Evolutionary conservation across 2,888 invertebrate species (phyloP).

Genomic region (Lasioglossum morio): DNA sequence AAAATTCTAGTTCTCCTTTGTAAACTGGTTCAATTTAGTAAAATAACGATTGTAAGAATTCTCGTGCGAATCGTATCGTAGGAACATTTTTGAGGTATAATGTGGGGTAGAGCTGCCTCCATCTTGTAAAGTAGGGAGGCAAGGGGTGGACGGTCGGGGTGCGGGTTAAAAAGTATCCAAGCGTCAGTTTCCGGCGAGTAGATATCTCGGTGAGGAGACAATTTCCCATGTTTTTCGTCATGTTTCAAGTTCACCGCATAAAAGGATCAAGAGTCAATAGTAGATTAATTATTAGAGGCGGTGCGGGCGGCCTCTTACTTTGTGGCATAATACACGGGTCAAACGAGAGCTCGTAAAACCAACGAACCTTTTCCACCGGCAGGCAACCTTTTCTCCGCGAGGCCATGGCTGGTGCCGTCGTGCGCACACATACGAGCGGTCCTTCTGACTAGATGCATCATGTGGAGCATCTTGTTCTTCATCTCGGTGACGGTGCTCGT

Average conservation of each 20-base stretch:
- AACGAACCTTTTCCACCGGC: constrained; percentile 54
- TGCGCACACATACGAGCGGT: constrained; percentile 31
- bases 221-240: constrained; percentile 8
- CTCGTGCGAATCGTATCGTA: neutral
- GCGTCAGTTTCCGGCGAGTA: constrained; percentile 5
- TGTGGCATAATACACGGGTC: constrained; percentile 48
- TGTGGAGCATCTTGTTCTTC: constrained; percentile 65
- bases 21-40: neutral
- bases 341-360: constrained; percentile 61
- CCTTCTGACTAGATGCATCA: constrained; percentile 60
- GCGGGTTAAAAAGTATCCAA: neutral
- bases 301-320: constrained; percentile 46
- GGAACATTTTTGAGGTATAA: neutral
- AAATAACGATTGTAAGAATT: neutral
- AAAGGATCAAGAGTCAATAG: constrained; percentile 36
- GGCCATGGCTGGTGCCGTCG: constrained; percentile 24
- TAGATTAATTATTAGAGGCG: constrained; percentile 56
- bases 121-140: neutral
- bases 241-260: constrained; percentile 35
- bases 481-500: constrained; percentile 64
- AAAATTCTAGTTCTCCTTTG: neutral
- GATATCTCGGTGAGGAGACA: constrained; percentile 14
- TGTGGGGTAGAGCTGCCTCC: neutral
- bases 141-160: neutral
- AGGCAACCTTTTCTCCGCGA: constrained; percentile 32